Evolutionary conservation across 2,888 invertebrate genomes (phyloP).

Genomic region (Mesorhabditis spiculigera): DNA sequence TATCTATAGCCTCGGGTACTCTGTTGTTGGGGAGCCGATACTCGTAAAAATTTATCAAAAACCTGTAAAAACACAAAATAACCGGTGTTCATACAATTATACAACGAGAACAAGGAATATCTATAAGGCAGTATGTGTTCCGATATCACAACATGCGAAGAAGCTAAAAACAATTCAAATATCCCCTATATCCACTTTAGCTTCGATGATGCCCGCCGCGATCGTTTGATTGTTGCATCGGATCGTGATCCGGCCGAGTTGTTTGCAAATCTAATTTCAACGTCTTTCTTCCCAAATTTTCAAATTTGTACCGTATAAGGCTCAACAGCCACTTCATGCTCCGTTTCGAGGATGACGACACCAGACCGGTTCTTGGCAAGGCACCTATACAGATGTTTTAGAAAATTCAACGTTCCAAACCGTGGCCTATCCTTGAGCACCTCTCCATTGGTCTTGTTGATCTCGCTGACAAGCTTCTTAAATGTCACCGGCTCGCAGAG

Average conservation of each 20-base stretch:
- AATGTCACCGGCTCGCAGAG: constrained; percentile 85
- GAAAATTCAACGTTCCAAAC: constrained; percentile 42
- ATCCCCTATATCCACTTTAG: neutral
- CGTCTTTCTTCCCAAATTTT: neutral
- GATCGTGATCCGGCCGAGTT: constrained; percentile 88
- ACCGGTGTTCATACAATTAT: too few species aligned
- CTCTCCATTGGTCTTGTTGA: constrained; percentile 88
- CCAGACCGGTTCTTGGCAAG: constrained; percentile 43
- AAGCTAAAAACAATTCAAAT: too few species aligned
- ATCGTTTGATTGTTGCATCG: constrained; percentile 85
- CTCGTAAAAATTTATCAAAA: too few species aligned
- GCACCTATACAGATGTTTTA: constrained; percentile 27
- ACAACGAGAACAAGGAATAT: too few species aligned
- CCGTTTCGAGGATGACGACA: constrained; percentile 51
- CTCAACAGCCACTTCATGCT: constrained; percentile 69
- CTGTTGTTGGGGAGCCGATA: too few species aligned
- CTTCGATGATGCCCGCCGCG: constrained; percentile 85
- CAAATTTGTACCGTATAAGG: constrained; percentile 71
- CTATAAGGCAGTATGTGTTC: too few species aligned
- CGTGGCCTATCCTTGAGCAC: constrained; percentile 84
- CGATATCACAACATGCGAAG: too few species aligned
- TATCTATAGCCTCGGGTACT: too few species aligned
- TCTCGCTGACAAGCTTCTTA: constrained; percentile 77
- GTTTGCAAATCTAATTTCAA: constrained; percentile 69
- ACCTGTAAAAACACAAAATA: too few species aligned